Percentiles rank a stretch among this genome's conserved stretches.
phyloP scores from a whole-genome alignment of 2,888 invertebrate genomes.

The Anticlea derivata region DNA sequence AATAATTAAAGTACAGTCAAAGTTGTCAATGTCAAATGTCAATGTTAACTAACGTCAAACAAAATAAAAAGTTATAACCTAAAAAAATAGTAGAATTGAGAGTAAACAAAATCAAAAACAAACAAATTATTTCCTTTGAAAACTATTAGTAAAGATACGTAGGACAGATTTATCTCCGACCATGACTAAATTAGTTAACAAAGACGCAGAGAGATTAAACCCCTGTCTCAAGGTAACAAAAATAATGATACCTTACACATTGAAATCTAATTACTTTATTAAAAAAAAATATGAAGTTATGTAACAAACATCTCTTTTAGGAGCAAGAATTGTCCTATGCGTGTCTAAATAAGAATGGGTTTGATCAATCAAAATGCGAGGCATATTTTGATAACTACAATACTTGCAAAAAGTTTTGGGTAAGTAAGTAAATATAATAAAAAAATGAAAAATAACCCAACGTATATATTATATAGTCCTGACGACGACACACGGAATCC shows the following conservation, averaged over 20 bases:
- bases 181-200: constrained; percentile 60
- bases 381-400: constrained; percentile 90
- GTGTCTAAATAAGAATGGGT: constrained; percentile 88
- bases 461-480: too few relatives aligned
- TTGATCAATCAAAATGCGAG: constrained; percentile 86
- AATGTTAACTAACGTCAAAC: background rate
- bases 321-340: constrained; percentile 89
- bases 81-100: too few relatives aligned
- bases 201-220: constrained; percentile 64
- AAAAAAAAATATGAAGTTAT: constrained; percentile 31
- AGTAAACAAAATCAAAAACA: background rate
- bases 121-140: background rate
- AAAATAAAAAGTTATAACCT: background rate
- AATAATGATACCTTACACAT: background rate
- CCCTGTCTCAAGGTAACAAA: constrained; percentile 68
- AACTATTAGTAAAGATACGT: too few relatives aligned
- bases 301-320: constrained; percentile 70
- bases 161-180: constrained; percentile 18
- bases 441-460: too few relatives aligned
- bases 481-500: too few relatives aligned
- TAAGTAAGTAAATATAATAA: constrained; percentile 57
- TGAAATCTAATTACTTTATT: too few relatives aligned
- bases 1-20: too few relatives aligned
- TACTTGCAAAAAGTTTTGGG: constrained; percentile 93
- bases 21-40: background rate